phyloP scores from a whole-genome alignment of 1,140 invertebrate species.

The Bombus affinis region DNA sequence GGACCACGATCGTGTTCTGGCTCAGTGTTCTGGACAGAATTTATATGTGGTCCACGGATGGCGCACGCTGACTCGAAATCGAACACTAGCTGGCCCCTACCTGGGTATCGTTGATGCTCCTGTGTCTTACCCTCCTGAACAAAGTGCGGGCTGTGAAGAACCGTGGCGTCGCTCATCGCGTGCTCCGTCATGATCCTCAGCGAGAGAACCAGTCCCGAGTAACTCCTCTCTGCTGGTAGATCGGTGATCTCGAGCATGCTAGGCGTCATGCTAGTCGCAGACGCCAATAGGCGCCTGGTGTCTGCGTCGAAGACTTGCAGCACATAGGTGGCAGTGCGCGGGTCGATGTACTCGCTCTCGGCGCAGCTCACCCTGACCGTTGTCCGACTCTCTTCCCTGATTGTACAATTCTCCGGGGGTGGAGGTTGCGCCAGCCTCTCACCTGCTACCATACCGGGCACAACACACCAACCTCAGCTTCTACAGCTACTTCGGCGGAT shows the following conservation, averaged over 20 bases:
- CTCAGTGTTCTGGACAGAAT: not conserved
- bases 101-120: constrained; percentile 79
- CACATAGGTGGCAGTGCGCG: constrained; percentile 81
- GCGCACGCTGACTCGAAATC: constrained; percentile 57
- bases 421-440: constrained; percentile 76
- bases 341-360: constrained; percentile 75
- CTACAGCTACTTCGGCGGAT: constrained; percentile 41
- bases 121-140: constrained; percentile 80
- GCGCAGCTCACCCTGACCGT: constrained; percentile 82
- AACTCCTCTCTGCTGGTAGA: constrained; percentile 79
- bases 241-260: constrained; percentile 81
- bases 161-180: constrained; percentile 83
- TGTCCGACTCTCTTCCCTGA: constrained; percentile 80
- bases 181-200: constrained; percentile 82
- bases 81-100: constrained; percentile 71
- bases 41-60: constrained; percentile 9
- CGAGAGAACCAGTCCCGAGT: constrained; percentile 82
- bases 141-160: constrained; percentile 80
- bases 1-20: constrained; percentile 4
- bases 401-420: constrained; percentile 82
- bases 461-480: constrained; percentile 67
- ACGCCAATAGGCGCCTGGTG: constrained; percentile 81
- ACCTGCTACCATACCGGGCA: constrained; percentile 73
- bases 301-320: constrained; percentile 84
- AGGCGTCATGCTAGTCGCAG: constrained; percentile 81